These are phyloP conservation scores for Drosophila serrata DNA, from an alignment of 1,140 invertebrate genomes.

Conservation along the genomic window DNA sequence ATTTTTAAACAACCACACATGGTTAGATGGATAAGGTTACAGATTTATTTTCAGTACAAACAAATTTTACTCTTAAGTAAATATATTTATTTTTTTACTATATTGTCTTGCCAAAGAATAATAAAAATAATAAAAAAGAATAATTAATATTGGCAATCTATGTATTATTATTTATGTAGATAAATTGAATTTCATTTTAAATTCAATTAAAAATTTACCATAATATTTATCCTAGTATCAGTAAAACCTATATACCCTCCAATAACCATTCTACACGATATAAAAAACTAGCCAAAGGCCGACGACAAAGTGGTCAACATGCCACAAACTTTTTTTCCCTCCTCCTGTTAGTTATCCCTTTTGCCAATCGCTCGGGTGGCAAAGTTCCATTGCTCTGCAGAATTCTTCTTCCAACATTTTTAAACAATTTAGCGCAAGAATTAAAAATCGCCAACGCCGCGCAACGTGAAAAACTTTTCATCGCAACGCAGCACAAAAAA, in stretches of 20 bases:
- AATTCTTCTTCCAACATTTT: slow-evolving; percentile 81
- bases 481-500: slow-evolving; percentile 36
- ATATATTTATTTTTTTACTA: too few relatives aligned
- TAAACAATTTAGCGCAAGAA: slow-evolving; percentile 83
- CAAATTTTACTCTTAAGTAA: not conserved
- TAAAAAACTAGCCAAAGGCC: slow-evolving; percentile 56
- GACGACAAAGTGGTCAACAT: slow-evolving; percentile 82
- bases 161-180: too few relatives aligned
- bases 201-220: too few relatives aligned
- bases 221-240: too few relatives aligned
- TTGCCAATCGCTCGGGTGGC: slow-evolving; percentile 50
- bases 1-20: not conserved
- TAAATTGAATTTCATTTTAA: too few relatives aligned
- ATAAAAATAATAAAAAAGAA: too few relatives aligned
- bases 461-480: slow-evolving; percentile 73
- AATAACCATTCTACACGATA: not conserved
- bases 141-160: too few relatives aligned
- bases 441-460: slow-evolving; percentile 81
- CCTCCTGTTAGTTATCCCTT: slow-evolving; percentile 50
- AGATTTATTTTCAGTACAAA: not conserved
- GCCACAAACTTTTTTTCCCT: slow-evolving; percentile 74
- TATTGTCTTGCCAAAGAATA: too few relatives aligned
- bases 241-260: not conserved
- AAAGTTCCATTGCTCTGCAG: slow-evolving; percentile 58
- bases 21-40: not conserved